Evolutionary conservation across 2,888 invertebrate genomes (phyloP), one percentile per base, ranked within the genome.

Genomic region (Lepidocyrtinus sp.): DNA sequence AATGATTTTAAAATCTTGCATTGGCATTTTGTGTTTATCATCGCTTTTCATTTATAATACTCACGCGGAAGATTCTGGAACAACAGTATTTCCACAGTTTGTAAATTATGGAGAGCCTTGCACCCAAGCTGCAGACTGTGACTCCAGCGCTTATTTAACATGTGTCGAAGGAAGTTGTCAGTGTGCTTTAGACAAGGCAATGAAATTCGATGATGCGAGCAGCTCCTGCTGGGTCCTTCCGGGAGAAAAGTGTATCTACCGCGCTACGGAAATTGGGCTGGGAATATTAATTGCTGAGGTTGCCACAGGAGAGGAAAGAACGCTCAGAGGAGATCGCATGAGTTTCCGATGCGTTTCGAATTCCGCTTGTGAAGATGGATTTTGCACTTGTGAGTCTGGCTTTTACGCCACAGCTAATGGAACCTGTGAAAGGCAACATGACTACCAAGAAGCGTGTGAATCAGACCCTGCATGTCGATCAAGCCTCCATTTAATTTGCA

Each of bases 81-180:
- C 55, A 1, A 46, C 36, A 15, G 12, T 26, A 12, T 3, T 36
- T 1, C 59, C 12, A 59, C 17, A 63, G 1, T 75, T 63, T 24
- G 75, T 50, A 1, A 69, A 75, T 69, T 75, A 75, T 70, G 75
- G 75, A n/a, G 75, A 75, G 36, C 70, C 70, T 0, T 75, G 75
- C 17, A 64, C 26, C 7, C 68, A 75, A 68, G 68, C 25, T 17
- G 21, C 26, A 0, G 75, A 75, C 12, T 75, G 75, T 27, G 75
- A 75, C 21, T 24, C 63, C 1, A 75, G 75, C 27, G 75, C 75
- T 19, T 75, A 75, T 64, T 63, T 75, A 2, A 64, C 75, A 12
- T 75, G 75, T 46, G n/a, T 64, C 1, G 70, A 75, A 50, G 70
- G 70, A 12, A 69, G 69, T 21, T 75, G 75, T 50, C 75, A 63